Evolutionary conservation across 2,797 vertebrate genomes (phyloP).

Genomic region (Oophaga sylvatica): DNA sequence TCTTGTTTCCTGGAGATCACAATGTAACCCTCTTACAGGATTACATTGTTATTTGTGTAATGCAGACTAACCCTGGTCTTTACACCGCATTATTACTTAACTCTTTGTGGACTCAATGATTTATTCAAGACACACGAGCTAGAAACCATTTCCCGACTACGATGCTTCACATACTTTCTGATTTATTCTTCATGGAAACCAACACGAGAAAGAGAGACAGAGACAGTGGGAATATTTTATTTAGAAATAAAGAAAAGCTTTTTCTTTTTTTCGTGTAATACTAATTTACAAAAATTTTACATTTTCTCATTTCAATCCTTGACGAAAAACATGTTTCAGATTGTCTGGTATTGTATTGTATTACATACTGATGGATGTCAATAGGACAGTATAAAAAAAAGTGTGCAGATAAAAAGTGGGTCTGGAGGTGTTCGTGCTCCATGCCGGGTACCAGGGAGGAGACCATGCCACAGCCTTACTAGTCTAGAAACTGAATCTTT

Average conservation of each 20-base stretch:
- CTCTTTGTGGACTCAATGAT: not conserved
- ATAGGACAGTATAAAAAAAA: not conserved
- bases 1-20: constrained; percentile 37
- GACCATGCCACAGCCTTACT: not conserved
- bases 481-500: not conserved
- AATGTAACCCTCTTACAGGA: constrained; percentile 47
- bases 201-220: constrained; percentile 32
- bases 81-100: constrained; percentile 20
- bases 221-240: not conserved
- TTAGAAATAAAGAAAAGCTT: not conserved
- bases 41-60: constrained; percentile 41
- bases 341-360: not conserved
- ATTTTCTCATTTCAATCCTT: not conserved
- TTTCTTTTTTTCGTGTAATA: not conserved
- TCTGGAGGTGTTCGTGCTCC: not conserved
- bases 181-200: not conserved
- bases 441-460: not conserved
- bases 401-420: not conserved
- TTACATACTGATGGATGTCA: not conserved
- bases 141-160: not conserved
- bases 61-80: constrained; percentile 10
- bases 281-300: not conserved
- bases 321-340: not conserved
- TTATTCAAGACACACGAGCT: not conserved
- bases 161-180: not conserved